phyloP scores from a whole-genome alignment of 2,797 vertebrate genomes.

The Acanthiza pusilla region DNA sequence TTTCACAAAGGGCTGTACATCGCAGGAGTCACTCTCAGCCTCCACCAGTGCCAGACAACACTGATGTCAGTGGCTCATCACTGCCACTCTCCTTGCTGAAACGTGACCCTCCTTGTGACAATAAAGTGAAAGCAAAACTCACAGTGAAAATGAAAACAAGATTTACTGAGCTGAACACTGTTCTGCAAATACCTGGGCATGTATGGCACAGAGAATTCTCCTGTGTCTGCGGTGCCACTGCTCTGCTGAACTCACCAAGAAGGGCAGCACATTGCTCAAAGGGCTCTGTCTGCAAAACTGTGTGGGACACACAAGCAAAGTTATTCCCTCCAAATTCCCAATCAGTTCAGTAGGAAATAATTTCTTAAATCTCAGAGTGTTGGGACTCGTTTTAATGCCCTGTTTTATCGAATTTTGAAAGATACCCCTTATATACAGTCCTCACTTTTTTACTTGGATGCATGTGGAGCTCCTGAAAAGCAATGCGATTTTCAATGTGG shows the following conservation, averaged over 20 bases:
- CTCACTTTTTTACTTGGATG: neutral
- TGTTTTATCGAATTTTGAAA: neutral
- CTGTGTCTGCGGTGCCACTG: neutral
- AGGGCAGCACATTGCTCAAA: neutral
- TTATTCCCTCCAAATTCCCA: neutral
- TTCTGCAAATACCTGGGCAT: neutral
- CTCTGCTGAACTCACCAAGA: neutral
- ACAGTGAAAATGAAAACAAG: neutral
- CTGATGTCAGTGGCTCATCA: neutral
- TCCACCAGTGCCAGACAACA: neutral
- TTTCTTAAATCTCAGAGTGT: neutral
- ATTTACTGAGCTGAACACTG: neutral
- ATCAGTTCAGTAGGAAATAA: neutral
- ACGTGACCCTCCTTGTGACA: neutral
- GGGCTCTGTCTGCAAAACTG: neutral
- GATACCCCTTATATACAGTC: neutral
- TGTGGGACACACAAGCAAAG: neutral
- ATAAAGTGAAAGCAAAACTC: neutral
- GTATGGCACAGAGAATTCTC: neutral
- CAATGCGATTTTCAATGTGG: neutral
- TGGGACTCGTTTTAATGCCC: neutral
- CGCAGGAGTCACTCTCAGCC: neutral
- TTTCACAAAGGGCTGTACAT: neutral
- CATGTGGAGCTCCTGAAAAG: neutral
- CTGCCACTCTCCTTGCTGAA: neutral